These are phyloP conservation scores for Neoarius graeffei DNA, from an alignment of 2,113 vertebrate genomes.

Conservation along the genomic window DNA sequence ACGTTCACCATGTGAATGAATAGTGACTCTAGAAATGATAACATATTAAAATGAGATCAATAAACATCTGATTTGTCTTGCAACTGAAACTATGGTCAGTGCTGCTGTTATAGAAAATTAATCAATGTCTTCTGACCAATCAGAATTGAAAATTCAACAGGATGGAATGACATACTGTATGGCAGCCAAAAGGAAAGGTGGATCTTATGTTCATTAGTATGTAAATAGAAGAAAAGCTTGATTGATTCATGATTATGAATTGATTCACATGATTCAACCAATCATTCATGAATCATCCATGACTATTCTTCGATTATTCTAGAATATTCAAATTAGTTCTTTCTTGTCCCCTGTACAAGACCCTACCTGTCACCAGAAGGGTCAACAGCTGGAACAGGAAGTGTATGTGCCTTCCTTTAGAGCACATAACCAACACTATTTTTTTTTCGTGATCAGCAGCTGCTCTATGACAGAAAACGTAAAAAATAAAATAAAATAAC, in stretches of 20 bases:
- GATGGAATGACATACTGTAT: neutral
- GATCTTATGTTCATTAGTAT: neutral
- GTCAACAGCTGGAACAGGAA: slow-evolving; percentile 25
- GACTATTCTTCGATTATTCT: neutral
- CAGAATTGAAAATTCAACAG: neutral
- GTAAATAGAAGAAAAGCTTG: neutral
- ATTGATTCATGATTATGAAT: neutral
- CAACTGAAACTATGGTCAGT: neutral
- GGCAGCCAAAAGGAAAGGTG: neutral
- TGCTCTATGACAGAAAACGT: slow-evolving; percentile 10
- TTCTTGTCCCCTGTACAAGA: neutral
- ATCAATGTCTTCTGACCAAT: neutral
- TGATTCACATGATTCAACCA: neutral
- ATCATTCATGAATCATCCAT: neutral
- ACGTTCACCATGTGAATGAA: too few relatives aligned
- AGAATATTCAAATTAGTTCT: neutral
- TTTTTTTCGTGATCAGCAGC: neutral
- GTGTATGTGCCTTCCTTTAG: neutral
- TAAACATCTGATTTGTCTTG: neutral
- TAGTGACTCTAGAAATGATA: too few relatives aligned
- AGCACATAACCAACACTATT: neutral
- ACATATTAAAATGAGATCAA: too few relatives aligned
- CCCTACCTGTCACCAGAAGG: neutral
- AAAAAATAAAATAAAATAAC: neutral
- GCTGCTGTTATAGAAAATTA: neutral